Base-by-base conservation (phyloP, 2,113 vertebrate genomes). In the Panthera tigris region DNA sequence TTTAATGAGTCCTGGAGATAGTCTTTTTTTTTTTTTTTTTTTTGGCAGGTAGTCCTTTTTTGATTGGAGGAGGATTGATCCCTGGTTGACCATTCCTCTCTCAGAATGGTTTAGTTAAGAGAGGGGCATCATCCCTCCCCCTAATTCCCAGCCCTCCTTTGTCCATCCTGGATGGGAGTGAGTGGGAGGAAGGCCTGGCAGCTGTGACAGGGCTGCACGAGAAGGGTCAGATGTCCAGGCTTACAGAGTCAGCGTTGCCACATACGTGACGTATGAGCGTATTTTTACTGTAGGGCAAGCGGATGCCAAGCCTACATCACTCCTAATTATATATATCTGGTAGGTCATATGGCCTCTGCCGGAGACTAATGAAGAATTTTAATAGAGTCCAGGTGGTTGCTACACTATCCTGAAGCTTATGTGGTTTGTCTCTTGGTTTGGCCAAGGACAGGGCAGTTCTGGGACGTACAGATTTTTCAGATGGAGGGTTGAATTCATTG, bases 251-350 rank as follows among this genome's bases (percentile, higher is more conserved):
- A 92, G 36, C 63, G 48, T 94, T 91, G 89, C 87, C 69, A 29
- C 45, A 12, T 50, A 7, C 3, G 0, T 86, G 79, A 78, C 94
- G 19, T 63, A 21, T 66, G 69, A 86, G 45, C 48, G 14, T 92
- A 86, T 93, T 97, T 97, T 97, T 93, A 87, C 69, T 68, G 33
- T 87, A 73, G 78, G 68, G 52, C 39, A 57, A 89, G 91, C 93
- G 65, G 82, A 48, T 91, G 91, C 65, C 94, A 95, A 65, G 76
- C 65, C 76, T 88, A 4, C 83, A 13, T 97, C 73, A 82, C 41
- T 89, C 48, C 91, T 96, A 82, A 92, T 95, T 97, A 39, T 96
- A 95, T 94, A 27, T 93, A 95, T 93, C 97, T 88, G 33, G 41
- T 52, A 65, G 81, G 45, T 92, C 85, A 76, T 19, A 19, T 0